A percentile compares a stretch with the other conserved stretches of the same genome.
Evolutionary conservation across 2,113 vertebrate species (phyloP).

Genomic region (Vulpes ferrilata): DNA sequence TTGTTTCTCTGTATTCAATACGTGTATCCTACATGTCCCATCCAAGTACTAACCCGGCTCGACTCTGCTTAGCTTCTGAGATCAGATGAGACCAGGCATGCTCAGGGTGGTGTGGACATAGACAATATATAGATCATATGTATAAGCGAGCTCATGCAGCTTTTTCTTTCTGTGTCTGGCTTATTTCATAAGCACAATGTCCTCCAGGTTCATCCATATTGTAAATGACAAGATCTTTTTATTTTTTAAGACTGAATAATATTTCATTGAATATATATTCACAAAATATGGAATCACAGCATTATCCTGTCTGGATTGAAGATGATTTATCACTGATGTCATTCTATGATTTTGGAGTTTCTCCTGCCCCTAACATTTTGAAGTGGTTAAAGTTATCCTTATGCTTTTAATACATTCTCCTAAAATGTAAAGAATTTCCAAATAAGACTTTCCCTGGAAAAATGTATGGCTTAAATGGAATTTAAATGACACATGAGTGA

Average conservation of each 20-base stretch:
- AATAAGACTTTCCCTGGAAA: neutral
- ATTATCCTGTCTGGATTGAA: neutral
- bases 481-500: neutral
- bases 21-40: no score
- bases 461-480: neutral
- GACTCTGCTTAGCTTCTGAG: no score
- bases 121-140: no score
- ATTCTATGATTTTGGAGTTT: neutral
- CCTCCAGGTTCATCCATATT: neutral
- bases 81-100: no score
- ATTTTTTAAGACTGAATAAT: neutral
- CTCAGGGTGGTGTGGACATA: no score
- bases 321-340: neutral
- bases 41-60: no score
- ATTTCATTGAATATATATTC: neutral
- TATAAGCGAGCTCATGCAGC: neutral
- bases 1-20: neutral
- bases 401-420: neutral
- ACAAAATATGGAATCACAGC: neutral
- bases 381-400: neutral
- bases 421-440: neutral
- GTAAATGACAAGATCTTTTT: neutral
- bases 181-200: neutral
- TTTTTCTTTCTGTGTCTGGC: neutral
- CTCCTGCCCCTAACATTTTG: neutral